Base-by-base conservation (phyloP, 2,888 invertebrate genomes). In the Drosophila yooni region DNA sequence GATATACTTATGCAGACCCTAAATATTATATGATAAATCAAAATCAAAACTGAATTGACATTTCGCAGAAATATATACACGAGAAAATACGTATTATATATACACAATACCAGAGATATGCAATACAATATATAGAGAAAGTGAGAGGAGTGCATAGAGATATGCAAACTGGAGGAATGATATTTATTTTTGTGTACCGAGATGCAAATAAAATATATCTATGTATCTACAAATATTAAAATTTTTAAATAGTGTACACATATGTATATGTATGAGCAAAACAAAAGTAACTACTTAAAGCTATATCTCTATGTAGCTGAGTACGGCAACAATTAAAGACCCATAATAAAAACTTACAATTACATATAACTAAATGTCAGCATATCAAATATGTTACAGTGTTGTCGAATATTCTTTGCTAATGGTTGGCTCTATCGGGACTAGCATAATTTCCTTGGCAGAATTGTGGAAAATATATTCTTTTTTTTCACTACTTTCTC, bases 171-270 rank as follows among this genome's bases (percentile, higher is more conserved):
- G 56, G 52, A 65, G 25, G 64, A 75, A 78, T 59, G 64, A 74
- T 79, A 82, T 88, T 84, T 86, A 86, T 86, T 86, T 86, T 86
- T 86, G 68, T 81, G 83, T 81, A 88, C 87, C 79, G 74, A 77
- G 67, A 54, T 53, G 48, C 61, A 64, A 58, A 60, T 43, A 51
- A 70, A 68, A 60, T 64, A 70, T 52, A 74, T 57, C 64, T 63
- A 70, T 67, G 70, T 70, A 81, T 77, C 68, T 57, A 71, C 65
- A 70, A n/a, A 76, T 54, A 64, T 38, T 36, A 33, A 61, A 54
- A 60, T 62, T 70, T 75, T 58, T 61, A 70, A 70, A 65, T 56
- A 56, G 36, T 60, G 61, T 70, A 57, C 54, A 77, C 59, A 56
- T 52, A 52, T 50, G 46, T 46, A 63, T 67, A 46, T 74, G 40